Evolutionary conservation across 2,888 invertebrate genomes (phyloP), one percentile per base, ranked within the genome.

Genomic region (Eilema griseolum): DNA sequence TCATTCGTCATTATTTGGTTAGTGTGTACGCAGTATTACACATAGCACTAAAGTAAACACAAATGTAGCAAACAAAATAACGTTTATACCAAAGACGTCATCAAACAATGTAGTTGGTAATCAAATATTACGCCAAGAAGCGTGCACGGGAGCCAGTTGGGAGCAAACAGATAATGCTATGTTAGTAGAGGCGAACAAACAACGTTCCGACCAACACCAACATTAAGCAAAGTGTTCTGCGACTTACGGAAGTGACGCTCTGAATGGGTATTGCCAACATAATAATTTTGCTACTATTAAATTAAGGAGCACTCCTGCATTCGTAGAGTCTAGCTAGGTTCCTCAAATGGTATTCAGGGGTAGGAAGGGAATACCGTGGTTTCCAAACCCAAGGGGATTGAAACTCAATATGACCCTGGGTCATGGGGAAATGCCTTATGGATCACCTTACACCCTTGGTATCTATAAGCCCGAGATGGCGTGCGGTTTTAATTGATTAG

Each of bases 221-320:
- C 74, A 80, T 79, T 80, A 80, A 79, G 82, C 77, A 82, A 84
- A 83, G 85, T 86, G 83, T 83, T 76, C 70, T 69, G 76, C 73
- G 71, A 81, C 69, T 79, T 71, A 56, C 63, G 68, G 76, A 72
- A 76, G 72, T 78, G 71, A 71, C 64, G 41, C 62, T 63, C 24
- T 71, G 28, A 65, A 71, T 41, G 61, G n/a, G 37, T 66, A 61
- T 70, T 61, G 52, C 33, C 52, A 66, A 66, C 37, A 63, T 46
- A 59, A 69, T 28, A 69, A 67, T 61, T 64, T 61, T 67, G 52
- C 64, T 60, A 61, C 61, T 41, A 61, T 33, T 33, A 33, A 69
- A 61, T 37, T n/a, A 52, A 56, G 64, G 12, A 5, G 31, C 24
- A 16, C 16, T 37, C 12, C 12, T 37, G 12, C 23, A 16, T 5